These are phyloP conservation scores for Apamea anceps DNA, from an alignment of 2,888 invertebrate genomes.

Conservation along the genomic window DNA sequence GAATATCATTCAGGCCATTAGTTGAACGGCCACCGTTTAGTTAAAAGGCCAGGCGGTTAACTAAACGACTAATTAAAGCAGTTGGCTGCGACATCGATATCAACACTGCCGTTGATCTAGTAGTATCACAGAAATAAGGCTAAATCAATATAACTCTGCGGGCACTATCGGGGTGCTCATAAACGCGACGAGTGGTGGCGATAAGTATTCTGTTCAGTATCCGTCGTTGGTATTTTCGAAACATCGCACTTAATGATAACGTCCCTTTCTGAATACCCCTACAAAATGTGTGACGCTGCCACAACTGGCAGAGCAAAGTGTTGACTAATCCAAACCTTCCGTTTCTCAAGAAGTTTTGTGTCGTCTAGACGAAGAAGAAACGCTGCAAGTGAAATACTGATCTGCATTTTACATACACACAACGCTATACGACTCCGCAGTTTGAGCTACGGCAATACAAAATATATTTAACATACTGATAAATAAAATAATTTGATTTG, in stretches of 20 bases:
- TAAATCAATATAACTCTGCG: slow-evolving; percentile 26
- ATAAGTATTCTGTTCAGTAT: slow-evolving; percentile 38
- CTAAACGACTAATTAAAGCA: too few relatives aligned
- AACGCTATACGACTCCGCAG: not conserved
- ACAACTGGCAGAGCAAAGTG: not conserved
- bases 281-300: not conserved
- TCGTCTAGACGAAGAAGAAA: not conserved
- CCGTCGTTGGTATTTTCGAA: slow-evolving; percentile 29
- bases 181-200: slow-evolving; percentile 21
- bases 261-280: not conserved
- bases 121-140: slow-evolving; percentile 29
- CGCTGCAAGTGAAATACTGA: not conserved
- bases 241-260: slow-evolving; percentile 15
- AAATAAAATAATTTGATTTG: not conserved
- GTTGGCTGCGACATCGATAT: too few relatives aligned
- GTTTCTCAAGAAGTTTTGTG: not conserved
- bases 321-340: not conserved
- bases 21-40: too few relatives aligned
- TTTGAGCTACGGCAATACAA: not conserved
- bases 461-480: not conserved
- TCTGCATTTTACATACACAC: not conserved
- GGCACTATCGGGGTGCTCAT: slow-evolving; percentile 32
- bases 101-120: not conserved
- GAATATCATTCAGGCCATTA: too few relatives aligned
- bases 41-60: too few relatives aligned